Percentiles rank a stretch among this genome's conserved stretches.
Conservation (phyloP, 2,113 vertebrate genomes). For the Origma solitaria region DNA sequence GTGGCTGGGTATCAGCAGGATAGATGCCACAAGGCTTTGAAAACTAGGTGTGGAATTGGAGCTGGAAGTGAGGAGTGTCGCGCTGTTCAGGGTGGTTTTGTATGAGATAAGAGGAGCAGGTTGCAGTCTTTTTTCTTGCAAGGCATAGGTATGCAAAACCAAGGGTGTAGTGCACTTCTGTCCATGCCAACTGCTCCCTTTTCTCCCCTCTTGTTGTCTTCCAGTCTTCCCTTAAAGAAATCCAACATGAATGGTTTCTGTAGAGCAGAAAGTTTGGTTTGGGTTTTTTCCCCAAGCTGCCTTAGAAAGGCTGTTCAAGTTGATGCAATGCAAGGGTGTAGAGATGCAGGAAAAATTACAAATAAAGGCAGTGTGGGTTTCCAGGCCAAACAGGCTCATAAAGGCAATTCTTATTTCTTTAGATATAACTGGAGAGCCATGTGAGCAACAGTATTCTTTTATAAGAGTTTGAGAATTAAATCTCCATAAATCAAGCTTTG, state of each 20-base stretch:
- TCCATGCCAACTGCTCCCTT: not conserved
- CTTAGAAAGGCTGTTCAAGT: not conserved
- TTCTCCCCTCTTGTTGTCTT: not conserved
- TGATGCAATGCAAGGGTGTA: not conserved
- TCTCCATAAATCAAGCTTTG: conserved; percentile 26
- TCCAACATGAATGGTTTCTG: not conserved
- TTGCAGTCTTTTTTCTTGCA: not conserved
- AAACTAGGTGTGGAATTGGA: not conserved
- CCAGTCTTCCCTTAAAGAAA: not conserved
- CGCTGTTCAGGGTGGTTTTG: not conserved
- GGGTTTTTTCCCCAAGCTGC: not conserved
- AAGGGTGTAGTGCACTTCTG: not conserved
- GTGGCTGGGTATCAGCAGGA: not conserved
- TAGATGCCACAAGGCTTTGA: not conserved
- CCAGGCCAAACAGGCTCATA: not conserved
- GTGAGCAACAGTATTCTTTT: not conserved
- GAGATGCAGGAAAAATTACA: not conserved
- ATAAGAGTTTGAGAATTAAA: conserved; percentile 21
- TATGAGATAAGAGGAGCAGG: not conserved
- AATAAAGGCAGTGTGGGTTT: not conserved
- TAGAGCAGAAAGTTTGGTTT: not conserved
- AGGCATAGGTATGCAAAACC: not conserved
- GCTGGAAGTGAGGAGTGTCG: not conserved
- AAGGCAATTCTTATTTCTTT: not conserved
- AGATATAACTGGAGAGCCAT: not conserved